Conservation (phyloP, 2,888 invertebrate genomes). For the Drosophila recens region DNA sequence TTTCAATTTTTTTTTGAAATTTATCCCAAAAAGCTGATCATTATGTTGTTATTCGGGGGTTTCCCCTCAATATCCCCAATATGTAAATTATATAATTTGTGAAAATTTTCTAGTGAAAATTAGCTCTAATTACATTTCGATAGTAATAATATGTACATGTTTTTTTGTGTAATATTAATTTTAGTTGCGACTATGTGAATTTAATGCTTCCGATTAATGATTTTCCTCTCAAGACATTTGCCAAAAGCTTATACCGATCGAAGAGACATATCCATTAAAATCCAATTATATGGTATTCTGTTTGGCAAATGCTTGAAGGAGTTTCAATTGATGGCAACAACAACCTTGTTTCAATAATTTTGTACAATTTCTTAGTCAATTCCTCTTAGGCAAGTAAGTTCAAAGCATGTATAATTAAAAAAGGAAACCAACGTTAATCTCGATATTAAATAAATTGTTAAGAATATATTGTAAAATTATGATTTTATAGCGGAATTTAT, state of each 20-base stretch:
- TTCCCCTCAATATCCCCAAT: slow-evolving; percentile 17
- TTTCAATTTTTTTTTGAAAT: slow-evolving; percentile 1
- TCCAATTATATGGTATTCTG: slow-evolving; percentile 17
- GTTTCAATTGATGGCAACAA: slow-evolving; percentile 22
- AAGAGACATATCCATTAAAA: slow-evolving; percentile 50
- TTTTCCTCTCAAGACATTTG: slow-evolving; percentile 1
- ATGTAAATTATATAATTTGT: slow-evolving; percentile 57
- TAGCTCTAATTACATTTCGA: slow-evolving; percentile 37
- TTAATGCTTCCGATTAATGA: slow-evolving; percentile 36
- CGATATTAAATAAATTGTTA: slow-evolving; percentile 51
- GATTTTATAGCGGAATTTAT: slow-evolving; percentile 74
- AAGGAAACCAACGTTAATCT: slow-evolving; percentile 57
- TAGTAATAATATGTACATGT: slow-evolving; percentile 17
- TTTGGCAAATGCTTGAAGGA: slow-evolving; percentile 15
- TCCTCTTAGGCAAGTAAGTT: slow-evolving; percentile 47
- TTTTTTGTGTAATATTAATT: slow-evolving; percentile 52
- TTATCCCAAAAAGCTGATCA: slow-evolving; percentile 49
- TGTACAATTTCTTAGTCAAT: slow-evolving; percentile 59
- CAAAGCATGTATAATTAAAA: slow-evolving; percentile 33
- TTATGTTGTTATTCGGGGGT: slow-evolving; percentile 80
- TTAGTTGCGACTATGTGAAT: slow-evolving; percentile 59
- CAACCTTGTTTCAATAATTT: slow-evolving; percentile 54
- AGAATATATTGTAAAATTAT: slow-evolving; percentile 43
- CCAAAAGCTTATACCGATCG: slow-evolving; percentile 12
- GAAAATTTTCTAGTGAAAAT: slow-evolving; percentile 17